Evolutionary conservation across 2,113 vertebrate genomes (phyloP).

Genomic region (Campylomormyrus tamandua): DNA sequence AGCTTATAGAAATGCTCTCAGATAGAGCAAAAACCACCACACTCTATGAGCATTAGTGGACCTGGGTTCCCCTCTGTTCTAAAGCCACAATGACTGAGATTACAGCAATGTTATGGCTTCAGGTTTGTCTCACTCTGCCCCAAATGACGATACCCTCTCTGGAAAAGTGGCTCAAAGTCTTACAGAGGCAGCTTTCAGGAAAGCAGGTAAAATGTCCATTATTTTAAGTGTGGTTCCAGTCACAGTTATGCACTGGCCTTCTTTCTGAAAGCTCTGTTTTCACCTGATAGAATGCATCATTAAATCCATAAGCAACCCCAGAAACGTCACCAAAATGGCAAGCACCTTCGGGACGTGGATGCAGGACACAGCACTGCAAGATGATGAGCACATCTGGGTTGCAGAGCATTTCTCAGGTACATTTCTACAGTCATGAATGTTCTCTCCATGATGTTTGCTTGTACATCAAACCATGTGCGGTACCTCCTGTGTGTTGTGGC

Average conservation of each 20-base stretch:
- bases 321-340: slow-evolving; percentile 49
- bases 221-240: background rate
- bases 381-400: slow-evolving; percentile 71
- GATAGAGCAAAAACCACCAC: background rate
- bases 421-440: background rate
- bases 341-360: slow-evolving; percentile 79
- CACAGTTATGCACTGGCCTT: background rate
- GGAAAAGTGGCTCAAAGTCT: slow-evolving; percentile 55
- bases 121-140: slow-evolving; percentile 48
- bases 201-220: slow-evolving; percentile 53
- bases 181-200: slow-evolving; percentile 36
- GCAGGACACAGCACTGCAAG: slow-evolving; percentile 58
- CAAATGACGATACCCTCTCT: slow-evolving; percentile 56
- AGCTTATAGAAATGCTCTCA: background rate
- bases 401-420: slow-evolving; percentile 81
- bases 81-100: background rate
- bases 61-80: background rate
- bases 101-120: background rate
- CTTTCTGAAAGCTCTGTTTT: background rate
- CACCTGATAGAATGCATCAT: slow-evolving; percentile 58
- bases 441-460: background rate
- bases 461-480: background rate
- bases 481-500: background rate
- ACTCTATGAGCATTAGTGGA: background rate
- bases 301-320: slow-evolving; percentile 59